Conservation (phyloP, 2,113 vertebrate species). For the Lycaon pictus region DNA sequence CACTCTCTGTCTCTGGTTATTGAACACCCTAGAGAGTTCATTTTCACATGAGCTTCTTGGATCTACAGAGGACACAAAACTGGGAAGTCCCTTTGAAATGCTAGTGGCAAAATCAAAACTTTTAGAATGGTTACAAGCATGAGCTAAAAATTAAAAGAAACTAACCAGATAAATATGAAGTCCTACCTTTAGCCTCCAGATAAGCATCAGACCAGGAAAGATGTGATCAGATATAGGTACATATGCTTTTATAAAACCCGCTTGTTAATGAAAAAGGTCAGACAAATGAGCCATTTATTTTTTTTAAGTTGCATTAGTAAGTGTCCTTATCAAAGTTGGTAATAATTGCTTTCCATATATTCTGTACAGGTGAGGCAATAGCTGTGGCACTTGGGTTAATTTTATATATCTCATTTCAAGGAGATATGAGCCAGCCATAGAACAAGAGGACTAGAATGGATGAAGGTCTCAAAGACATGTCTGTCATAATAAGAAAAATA, state of each 20-base stretch:
- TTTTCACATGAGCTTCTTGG: neutral
- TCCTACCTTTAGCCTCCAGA: neutral
- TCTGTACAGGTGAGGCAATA: neutral
- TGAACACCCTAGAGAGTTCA: neutral
- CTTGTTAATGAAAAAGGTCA: slow-evolving; percentile 19
- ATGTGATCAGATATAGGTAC: neutral
- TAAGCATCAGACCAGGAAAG: slow-evolving; percentile 26
- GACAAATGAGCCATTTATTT: neutral
- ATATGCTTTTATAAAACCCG: neutral
- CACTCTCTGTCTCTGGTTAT: neutral
- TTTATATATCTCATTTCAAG: neutral
- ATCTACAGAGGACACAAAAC: neutral
- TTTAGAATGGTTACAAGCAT: slow-evolving; percentile 5
- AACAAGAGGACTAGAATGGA: neutral
- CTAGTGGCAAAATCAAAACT: neutral
- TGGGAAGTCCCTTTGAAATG: neutral
- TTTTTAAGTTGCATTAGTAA: neutral
- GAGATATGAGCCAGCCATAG: neutral
- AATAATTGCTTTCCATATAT: neutral
- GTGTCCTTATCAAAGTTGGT: neutral
- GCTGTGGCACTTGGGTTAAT: neutral
- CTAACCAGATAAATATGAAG: neutral
- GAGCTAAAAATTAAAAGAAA: slow-evolving; percentile 31
- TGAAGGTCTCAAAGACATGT: neutral
- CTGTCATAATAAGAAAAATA: neutral